Conservation (phyloP, 2,888 invertebrate species). For the Harpagoxenus sublaevis region DNA sequence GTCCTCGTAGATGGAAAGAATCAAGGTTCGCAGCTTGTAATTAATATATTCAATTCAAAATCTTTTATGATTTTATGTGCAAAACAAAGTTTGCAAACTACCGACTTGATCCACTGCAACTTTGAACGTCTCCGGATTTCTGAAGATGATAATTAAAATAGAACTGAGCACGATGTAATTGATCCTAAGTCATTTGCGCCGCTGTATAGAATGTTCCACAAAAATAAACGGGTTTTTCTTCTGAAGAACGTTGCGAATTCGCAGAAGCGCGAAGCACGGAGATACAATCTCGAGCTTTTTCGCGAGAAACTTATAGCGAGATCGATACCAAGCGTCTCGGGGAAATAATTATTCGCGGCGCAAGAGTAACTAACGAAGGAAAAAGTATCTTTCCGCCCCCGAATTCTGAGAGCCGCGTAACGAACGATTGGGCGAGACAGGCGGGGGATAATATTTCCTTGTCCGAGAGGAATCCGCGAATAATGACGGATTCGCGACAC, state of each 20-base stretch:
- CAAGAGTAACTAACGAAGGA: conserved; percentile 41
- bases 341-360: conserved; percentile 49
- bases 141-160: conserved; percentile 5
- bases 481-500: conserved; percentile 57
- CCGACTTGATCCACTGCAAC: neutral
- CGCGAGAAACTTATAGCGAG: conserved; percentile 3
- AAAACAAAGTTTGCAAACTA: conserved; percentile 11
- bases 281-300: neutral
- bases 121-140: neutral
- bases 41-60: neutral
- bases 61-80: neutral
- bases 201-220: neutral
- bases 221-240: neutral
- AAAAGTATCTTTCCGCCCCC: conserved; percentile 32
- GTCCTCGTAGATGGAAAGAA: neutral
- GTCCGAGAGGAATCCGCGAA: conserved; percentile 38
- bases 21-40: neutral
- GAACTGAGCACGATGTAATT: neutral
- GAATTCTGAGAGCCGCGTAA: conserved; percentile 48
- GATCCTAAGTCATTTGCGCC: neutral
- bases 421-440: conserved; percentile 42
- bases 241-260: neutral
- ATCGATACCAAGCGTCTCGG: conserved; percentile 40
- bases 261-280: neutral
- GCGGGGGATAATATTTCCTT: conserved; percentile 35